Evolutionary conservation across 2,888 invertebrate species (phyloP).

Genomic region (Danaus chrysippus): DNA sequence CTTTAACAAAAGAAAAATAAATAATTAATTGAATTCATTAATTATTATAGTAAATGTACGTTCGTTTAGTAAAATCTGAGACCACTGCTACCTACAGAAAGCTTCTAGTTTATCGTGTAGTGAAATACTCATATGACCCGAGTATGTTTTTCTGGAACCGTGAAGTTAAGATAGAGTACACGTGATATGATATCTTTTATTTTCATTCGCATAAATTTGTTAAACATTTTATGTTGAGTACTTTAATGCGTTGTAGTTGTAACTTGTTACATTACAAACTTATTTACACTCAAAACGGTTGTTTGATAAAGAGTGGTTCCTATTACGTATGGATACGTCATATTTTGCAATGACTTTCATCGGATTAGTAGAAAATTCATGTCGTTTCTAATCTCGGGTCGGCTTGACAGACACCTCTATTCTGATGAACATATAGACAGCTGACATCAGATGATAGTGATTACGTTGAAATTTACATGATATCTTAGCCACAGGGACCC

Average conservation of each 20-base stretch:
- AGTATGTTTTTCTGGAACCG: too few species aligned
- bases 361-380: neutral
- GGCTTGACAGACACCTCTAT: slow-evolving; percentile 20
- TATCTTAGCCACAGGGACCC: slow-evolving; percentile 24
- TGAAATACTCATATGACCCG: too few species aligned
- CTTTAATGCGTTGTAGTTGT: slow-evolving; percentile 16
- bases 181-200: neutral
- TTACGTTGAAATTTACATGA: slow-evolving; percentile 41
- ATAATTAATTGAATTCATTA: too few species aligned
- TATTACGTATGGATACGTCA: neutral
- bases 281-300: neutral
- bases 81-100: too few species aligned
- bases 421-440: slow-evolving; percentile 27
- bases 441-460: slow-evolving; percentile 40
- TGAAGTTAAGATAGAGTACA: neutral
- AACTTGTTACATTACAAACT: slow-evolving; percentile 16
- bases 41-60: too few species aligned
- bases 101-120: too few species aligned
- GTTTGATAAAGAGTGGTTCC: neutral
- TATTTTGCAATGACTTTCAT: neutral
- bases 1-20: too few species aligned
- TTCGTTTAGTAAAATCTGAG: too few species aligned
- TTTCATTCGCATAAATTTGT: slow-evolving; percentile 7
- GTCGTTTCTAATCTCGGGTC: slow-evolving; percentile 10
- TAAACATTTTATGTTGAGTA: slow-evolving; percentile 13